Conservation (phyloP, 2,113 vertebrate species). For the Gobiocypris rarus region DNA sequence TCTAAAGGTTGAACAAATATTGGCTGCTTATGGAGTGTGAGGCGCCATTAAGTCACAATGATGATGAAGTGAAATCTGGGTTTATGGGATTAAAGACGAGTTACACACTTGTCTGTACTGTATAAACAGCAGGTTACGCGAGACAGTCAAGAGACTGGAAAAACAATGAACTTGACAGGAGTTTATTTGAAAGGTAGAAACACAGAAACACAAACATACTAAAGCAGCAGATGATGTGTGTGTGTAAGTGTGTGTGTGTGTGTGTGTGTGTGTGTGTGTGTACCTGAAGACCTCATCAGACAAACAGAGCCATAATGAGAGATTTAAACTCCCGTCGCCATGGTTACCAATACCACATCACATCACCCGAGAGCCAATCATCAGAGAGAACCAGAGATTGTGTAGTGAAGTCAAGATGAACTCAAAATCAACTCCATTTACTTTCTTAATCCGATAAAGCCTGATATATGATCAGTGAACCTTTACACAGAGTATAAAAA, state of each 20-base stretch:
- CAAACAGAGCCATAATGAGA: slow-evolving; percentile 46
- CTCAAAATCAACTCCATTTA: background rate
- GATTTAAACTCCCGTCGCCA: slow-evolving; percentile 53
- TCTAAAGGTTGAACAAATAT: slow-evolving; percentile 3
- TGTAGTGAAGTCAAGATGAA: background rate
- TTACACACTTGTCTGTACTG: background rate
- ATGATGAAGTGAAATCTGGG: background rate
- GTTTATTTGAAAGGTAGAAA: background rate
- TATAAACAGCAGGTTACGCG: background rate
- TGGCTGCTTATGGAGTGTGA: background rate
- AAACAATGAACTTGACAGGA: background rate
- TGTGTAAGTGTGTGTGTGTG: too few relatives aligned
- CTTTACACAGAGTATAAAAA: background rate
- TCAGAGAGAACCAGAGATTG: background rate
- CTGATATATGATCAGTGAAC: background rate
- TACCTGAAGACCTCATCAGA: too few relatives aligned
- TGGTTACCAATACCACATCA: slow-evolving; percentile 44
- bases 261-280: too few relatives aligned
- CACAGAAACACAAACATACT: background rate
- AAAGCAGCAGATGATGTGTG: too few relatives aligned
- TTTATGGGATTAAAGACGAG: slow-evolving; percentile 8
- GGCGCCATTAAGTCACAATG: background rate
- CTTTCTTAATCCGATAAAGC: background rate
- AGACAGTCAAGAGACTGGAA: slow-evolving; percentile 16
- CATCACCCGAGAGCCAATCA: slow-evolving; percentile 31